These are phyloP conservation scores for Julus scandinavius DNA, from an alignment of 2,888 invertebrate genomes.

Conservation along the genomic window DNA sequence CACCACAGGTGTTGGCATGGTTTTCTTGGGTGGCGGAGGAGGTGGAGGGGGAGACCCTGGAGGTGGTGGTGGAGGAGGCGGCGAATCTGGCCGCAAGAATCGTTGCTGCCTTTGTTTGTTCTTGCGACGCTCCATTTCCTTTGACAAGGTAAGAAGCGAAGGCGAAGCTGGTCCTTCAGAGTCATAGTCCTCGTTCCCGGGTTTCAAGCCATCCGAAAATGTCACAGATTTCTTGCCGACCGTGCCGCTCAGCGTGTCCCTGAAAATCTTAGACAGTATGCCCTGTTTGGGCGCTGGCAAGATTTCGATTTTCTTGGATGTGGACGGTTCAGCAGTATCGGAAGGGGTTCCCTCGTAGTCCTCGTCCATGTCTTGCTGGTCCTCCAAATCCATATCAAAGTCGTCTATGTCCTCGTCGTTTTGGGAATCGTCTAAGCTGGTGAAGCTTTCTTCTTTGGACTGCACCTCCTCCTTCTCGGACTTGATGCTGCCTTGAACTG, in stretches of 20 bases:
- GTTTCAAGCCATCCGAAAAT: constrained; percentile 60
- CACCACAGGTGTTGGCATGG: constrained; percentile 50
- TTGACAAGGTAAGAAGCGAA: constrained; percentile 42
- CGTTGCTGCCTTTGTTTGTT: constrained; percentile 35
- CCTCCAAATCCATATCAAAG: background rate
- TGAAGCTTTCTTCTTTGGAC: background rate
- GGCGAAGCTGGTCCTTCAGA: constrained; percentile 55
- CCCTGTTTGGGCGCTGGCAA: constrained; percentile 59
- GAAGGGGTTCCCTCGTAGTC: constrained; percentile 52
- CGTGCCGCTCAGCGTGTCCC: constrained; percentile 56
- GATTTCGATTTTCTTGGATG: constrained; percentile 51
- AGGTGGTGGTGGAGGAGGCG: constrained; percentile 57
- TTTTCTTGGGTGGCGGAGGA: constrained; percentile 58
- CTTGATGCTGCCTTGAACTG: background rate
- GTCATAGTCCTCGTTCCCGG: constrained; percentile 58
- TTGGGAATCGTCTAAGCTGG: background rate
- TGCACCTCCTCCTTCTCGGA: background rate
- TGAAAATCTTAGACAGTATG: constrained; percentile 58
- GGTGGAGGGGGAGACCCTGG: constrained; percentile 58
- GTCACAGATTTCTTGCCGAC: constrained; percentile 60
- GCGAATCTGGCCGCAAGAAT: constrained; percentile 51
- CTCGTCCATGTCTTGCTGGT: constrained; percentile 2
- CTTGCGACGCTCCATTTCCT: constrained; percentile 51
- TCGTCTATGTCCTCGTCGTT: background rate
- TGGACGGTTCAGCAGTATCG: constrained; percentile 28